Evolutionary conservation across 2,888 invertebrate species (phyloP), one percentile per base, ranked within the genome.

Genomic region (Callimorpha dominula): DNA sequence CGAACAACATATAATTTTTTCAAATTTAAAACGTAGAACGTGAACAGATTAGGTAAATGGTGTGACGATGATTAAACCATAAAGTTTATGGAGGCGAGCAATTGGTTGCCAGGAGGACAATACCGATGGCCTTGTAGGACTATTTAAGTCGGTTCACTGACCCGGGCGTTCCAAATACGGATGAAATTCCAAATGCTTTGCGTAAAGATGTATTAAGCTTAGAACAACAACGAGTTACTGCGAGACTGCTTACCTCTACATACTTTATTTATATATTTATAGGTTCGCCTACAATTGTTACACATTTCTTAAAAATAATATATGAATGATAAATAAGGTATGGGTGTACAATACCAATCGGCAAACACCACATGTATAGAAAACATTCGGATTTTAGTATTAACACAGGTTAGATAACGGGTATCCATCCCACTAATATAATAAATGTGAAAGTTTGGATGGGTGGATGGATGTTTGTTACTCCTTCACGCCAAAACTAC

Each of bases 121-220:
- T 90, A 89, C 87, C 81, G 84, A 85, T 88, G 92, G 91, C 92
- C 92, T 92, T 92, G 92, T 85, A 81, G 81, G 74, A 81, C 85
- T 88, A 86, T 83, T 88, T 84, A 80, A 83, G 83, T 82, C 84
- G 84, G 92, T 86, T 90, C 91, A 89, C 65, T 84, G 91, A 89
- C 86, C 92, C 79, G 71, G 46, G 71, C 78, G 86, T 82, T 87
- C 89, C 90, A 87, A 90, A 91, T 90, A 87, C 86, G 89, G 89
- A 89, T 85, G 73, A 83, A 88, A 89, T 89, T 88, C 88, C 84
- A 78, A 85, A 76, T 52, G 78, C 83, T 81, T 78, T 54, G 83
- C 83, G 70, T 82, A 84, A 84, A 80, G 77, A 81, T 79, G 75
- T 81, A 82, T 80, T 78, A 76, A 76, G 76, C 74, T 75, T 72